Evolutionary conservation across 2,797 vertebrate genomes (phyloP).

Genomic region (Numenius phaeopus): DNA sequence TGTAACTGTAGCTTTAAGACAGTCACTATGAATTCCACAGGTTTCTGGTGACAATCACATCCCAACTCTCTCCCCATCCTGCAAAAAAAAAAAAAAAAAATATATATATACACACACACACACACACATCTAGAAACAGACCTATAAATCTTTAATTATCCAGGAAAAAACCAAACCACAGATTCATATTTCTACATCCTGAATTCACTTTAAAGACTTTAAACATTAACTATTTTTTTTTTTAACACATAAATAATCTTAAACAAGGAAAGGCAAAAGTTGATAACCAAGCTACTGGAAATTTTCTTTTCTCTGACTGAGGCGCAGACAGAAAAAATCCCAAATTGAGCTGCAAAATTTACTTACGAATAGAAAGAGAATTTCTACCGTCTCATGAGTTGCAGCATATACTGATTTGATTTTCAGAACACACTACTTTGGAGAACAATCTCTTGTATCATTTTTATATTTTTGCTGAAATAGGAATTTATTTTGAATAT

Average conservation of each 20-base stretch:
- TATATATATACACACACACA: too few relatives aligned
- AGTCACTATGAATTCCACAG: neutral
- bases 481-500: neutral
- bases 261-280: neutral
- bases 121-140: neutral
- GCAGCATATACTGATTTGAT: constrained; percentile 7
- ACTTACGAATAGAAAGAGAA: neutral
- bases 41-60: neutral
- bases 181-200: neutral
- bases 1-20: neutral
- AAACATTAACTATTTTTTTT: neutral
- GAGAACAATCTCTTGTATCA: neutral
- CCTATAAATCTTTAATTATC: neutral
- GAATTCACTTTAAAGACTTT: neutral
- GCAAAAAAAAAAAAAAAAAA: neutral
- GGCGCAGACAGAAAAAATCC: neutral
- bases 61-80: neutral
- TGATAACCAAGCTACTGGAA: neutral
- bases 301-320: neutral
- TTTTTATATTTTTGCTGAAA: neutral
- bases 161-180: neutral
- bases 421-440: neutral
- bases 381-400: neutral
- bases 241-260: neutral
- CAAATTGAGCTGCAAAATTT: neutral